phyloP scores from a whole-genome alignment of 2,113 vertebrate genomes.

The Oreamnos americanus region DNA sequence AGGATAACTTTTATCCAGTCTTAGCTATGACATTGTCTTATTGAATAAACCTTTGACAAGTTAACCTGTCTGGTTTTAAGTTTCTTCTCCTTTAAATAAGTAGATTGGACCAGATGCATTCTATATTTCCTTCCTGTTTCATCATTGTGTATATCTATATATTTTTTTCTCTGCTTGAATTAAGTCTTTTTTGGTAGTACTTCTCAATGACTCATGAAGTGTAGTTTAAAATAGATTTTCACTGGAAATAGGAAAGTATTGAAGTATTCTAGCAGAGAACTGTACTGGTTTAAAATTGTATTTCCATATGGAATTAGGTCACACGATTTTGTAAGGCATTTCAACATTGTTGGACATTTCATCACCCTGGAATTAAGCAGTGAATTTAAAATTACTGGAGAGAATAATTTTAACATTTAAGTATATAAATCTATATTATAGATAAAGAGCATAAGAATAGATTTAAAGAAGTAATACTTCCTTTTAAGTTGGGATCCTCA shows the following conservation, averaged over 20 bases:
- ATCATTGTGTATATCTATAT: background rate
- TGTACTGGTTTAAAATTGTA: background rate
- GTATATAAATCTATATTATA: background rate
- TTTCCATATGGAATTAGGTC: constrained; percentile 41
- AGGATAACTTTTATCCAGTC: background rate
- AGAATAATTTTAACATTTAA: background rate
- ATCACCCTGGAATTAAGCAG: background rate
- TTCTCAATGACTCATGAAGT: background rate
- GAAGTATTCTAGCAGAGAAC: background rate
- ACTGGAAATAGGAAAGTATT: background rate
- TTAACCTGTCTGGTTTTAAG: background rate
- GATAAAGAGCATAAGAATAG: background rate
- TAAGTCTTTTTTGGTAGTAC: background rate
- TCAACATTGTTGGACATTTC: background rate
- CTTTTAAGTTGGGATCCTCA: background rate
- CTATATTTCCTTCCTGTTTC: background rate
- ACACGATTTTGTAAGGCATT: background rate
- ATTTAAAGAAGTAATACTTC: background rate
- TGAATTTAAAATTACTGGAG: background rate
- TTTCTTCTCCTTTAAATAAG: background rate
- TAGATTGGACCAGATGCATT: background rate
- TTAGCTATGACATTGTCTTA: background rate
- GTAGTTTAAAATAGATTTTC: constrained; percentile 33
- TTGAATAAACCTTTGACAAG: background rate
- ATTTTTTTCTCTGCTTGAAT: constrained; percentile 8